Evolutionary conservation across 2,888 invertebrate genomes (phyloP), one percentile per base, ranked within the genome.

Genomic region (Drosophila emarginata): DNA sequence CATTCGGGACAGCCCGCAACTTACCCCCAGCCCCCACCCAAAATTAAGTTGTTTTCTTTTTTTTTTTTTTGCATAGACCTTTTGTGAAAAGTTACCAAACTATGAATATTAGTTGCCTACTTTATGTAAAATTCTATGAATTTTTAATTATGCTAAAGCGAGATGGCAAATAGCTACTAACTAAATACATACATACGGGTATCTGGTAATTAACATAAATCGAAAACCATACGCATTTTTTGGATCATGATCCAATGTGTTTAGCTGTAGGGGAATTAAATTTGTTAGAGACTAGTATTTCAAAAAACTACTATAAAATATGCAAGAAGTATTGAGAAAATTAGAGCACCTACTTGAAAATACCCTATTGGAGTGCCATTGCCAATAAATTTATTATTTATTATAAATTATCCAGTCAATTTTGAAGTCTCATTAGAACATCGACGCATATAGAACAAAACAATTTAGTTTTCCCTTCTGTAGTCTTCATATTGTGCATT

Each of bases 91-190:
- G 21, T 66, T 60, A 64, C 60, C 39, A 63, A 76, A 85, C 86
- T 85, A 80, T 80, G 86, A 80, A 80, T 80, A 80, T 77, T 82
- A 82, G 80, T 82, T 77, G 72, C 53, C 78, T 77, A 76, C 77
- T 72, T 80, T 79, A 82, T 86, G 61, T 79, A 74, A 77, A 82
- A 83, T 86, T 82, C 87, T 75, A 83, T 85, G 87, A 53, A 83
- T 80, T 86, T 82, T 77, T 86, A 82, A 82, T 86, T 80, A 68
- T 52, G 56, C 61, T 57, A 58, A 50, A 67, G 57, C 66, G 51
- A 67, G 51, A 66, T 37, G 28, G 26, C 14, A 23, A 75, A 45
- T 21, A 21, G 11, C 45, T 45, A 45, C 21, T 9, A 32, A 60
- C 60, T 67, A 37, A 50, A 36, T 51, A 28, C 59, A 53, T 37